These are phyloP conservation scores for Oreochromis grahami DNA, from an alignment of 2,797 vertebrate genomes.

Conservation along the genomic window DNA sequence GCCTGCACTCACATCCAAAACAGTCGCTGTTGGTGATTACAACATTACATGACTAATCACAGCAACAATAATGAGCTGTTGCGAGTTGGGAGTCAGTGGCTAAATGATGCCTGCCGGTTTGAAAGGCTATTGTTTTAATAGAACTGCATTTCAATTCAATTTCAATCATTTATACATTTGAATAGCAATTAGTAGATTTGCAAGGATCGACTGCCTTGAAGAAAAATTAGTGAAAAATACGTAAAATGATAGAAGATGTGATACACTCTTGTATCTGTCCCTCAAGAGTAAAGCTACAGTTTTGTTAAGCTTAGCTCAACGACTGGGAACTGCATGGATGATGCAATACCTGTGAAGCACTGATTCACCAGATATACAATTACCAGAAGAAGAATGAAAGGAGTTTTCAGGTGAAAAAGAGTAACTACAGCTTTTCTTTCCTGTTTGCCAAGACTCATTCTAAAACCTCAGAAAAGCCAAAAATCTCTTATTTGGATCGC, in stretches of 20 bases:
- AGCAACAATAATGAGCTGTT: constrained; percentile 35
- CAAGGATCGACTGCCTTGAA: neutral
- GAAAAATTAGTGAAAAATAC: too few relatives aligned
- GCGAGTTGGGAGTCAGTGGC: neutral
- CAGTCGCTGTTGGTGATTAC: neutral
- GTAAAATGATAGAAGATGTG: neutral
- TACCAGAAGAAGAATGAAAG: neutral
- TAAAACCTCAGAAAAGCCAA: neutral
- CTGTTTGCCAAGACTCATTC: neutral
- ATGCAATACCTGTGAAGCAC: neutral
- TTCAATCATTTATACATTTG: neutral
- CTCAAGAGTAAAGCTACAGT: neutral
- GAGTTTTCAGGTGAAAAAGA: neutral
- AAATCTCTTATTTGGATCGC: neutral
- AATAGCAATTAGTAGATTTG: neutral
- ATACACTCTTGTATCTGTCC: neutral
- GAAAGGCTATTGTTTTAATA: constrained; percentile 18
- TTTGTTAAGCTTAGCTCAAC: neutral
- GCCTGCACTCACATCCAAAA: neutral
- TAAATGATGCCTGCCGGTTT: constrained; percentile 18
- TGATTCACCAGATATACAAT: neutral
- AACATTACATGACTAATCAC: constrained; percentile 20
- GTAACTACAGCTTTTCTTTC: neutral
- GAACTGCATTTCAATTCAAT: constrained; percentile 1
- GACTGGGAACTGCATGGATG: neutral